phyloP scores from a whole-genome alignment of 2,888 invertebrate species.

The Eucera pruinosa region DNA sequence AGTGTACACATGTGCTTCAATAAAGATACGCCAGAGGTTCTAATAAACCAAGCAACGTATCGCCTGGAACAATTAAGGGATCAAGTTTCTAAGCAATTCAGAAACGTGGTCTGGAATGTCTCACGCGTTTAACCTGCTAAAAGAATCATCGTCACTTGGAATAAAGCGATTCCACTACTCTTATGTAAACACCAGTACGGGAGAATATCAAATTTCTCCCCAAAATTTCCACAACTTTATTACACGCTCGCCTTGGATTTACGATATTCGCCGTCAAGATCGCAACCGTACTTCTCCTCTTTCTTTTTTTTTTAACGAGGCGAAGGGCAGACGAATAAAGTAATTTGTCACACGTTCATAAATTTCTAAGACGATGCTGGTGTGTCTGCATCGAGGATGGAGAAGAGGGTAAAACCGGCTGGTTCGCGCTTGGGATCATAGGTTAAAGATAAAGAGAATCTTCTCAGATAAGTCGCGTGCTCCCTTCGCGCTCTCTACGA shows the following conservation, averaged over 20 bases:
- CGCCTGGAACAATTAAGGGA: conserved; percentile 9
- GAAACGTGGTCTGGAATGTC: not conserved
- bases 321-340: conserved; percentile 2
- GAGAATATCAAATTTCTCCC: not conserved
- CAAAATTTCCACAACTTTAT: conserved; percentile 7
- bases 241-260: not conserved
- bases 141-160: not conserved
- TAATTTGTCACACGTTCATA: conserved; percentile 33
- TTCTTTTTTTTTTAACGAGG: not conserved
- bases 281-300: not conserved
- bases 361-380: conserved; percentile 18
- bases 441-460: conserved; percentile 62
- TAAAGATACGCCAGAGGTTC: not conserved
- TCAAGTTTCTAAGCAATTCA: conserved; percentile 12
- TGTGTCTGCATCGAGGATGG: conserved; percentile 25
- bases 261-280: not conserved
- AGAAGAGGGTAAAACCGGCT: conserved; percentile 47
- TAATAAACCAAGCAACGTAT: not conserved
- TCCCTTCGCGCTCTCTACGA: conserved; percentile 54
- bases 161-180: not conserved
- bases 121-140: not conserved
- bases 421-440: conserved; percentile 46
- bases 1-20: conserved; percentile 4
- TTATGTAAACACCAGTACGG: too few relatives aligned
- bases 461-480: conserved; percentile 57